Percentiles rank a stretch among this genome's conserved stretches.
These are phyloP conservation scores for Okamejei kenojei DNA, from an alignment of 2,797 vertebrate species.

Conservation along the genomic window DNA sequence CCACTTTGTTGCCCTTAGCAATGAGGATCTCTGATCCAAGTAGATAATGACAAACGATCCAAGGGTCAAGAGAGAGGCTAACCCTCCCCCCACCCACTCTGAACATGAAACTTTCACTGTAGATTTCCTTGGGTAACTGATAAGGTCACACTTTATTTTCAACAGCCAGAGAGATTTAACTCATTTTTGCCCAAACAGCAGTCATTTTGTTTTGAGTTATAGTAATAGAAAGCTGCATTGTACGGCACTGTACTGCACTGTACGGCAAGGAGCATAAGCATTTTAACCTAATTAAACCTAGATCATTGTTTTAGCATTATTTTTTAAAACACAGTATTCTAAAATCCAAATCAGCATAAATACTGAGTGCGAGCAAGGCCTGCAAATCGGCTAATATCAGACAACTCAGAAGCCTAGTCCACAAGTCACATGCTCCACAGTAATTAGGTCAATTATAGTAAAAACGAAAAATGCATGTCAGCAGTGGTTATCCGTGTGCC, in stretches of 20 bases:
- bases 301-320: neutral
- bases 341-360: neutral
- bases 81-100: neutral
- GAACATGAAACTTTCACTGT: constrained; percentile 6
- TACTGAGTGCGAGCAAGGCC: too few species aligned
- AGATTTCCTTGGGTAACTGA: neutral
- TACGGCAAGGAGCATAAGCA: neutral
- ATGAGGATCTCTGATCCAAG: neutral
- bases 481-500: neutral
- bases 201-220: neutral
- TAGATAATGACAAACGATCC: constrained; percentile 19
- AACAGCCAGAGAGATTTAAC: neutral
- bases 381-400: neutral
- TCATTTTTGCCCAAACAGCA: neutral
- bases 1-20: constrained; percentile 18
- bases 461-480: neutral
- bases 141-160: neutral
- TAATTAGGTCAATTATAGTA: neutral
- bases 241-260: neutral
- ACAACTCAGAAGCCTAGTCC: neutral
- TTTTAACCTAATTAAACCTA: neutral
- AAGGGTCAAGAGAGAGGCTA: neutral
- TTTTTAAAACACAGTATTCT: neutral
- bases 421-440: neutral
- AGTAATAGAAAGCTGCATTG: neutral